Conservation (phyloP, 1,140 invertebrate species). For the Drosophila littoralis region DNA sequence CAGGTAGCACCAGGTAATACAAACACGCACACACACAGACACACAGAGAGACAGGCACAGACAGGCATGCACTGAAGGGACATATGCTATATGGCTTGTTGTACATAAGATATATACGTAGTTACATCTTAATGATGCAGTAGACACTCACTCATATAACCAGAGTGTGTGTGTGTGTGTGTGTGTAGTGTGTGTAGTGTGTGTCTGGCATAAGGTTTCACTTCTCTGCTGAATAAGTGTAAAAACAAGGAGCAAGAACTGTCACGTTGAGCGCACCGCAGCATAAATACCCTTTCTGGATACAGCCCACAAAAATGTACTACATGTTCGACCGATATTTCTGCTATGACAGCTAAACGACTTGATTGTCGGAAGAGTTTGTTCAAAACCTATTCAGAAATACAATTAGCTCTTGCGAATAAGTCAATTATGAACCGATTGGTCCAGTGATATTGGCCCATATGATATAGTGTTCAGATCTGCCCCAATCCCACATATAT, state of each 20-base stretch:
- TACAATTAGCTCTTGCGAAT: no score
- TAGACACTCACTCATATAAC: slow-evolving; percentile 16
- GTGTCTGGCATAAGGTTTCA: slow-evolving; percentile 3
- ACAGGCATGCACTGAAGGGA: not conserved
- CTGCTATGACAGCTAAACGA: no score
- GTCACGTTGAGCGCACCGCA: not conserved
- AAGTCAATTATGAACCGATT: no score
- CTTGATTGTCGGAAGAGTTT: no score
- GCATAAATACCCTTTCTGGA: not conserved
- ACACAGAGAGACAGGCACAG: not conserved
- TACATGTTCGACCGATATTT: no score
- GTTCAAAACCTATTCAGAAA: no score
- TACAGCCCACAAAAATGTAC: not conserved
- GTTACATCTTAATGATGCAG: slow-evolving; percentile 33
- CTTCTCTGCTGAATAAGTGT: not conserved
- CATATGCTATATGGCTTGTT: slow-evolving; percentile 48
- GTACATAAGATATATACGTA: slow-evolving; percentile 29
- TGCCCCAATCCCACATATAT: no score
- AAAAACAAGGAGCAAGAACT: not conserved
- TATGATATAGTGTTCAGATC: no score
- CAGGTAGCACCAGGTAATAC: slow-evolving; percentile 35
- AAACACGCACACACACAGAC: not conserved
- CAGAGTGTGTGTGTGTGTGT: not conserved
- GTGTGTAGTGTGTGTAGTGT: not conserved
- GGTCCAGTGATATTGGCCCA: no score